phyloP scores from a whole-genome alignment of 2,888 invertebrate species.

The Drosophila monieri region DNA sequence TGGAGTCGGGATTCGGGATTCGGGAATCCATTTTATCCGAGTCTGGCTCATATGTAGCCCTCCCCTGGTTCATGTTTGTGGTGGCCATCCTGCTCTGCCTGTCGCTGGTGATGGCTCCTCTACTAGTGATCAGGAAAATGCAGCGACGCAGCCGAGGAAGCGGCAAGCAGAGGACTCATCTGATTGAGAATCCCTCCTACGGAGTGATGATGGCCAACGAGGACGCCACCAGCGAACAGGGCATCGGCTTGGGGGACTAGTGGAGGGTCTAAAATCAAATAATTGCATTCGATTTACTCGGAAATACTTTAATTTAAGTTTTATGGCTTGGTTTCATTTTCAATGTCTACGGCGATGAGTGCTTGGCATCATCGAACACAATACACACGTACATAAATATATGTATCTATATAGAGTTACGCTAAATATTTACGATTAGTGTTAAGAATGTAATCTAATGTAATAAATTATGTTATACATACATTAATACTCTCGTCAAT shows the following conservation, averaged over 20 bases:
- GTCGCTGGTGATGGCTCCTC: slow-evolving; percentile 59
- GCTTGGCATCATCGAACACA: slow-evolving; percentile 65
- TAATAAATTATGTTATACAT: slow-evolving; percentile 49
- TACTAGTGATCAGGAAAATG: slow-evolving; percentile 69
- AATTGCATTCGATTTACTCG: slow-evolving; percentile 8
- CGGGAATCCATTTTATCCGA: background rate
- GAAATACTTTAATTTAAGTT: slow-evolving; percentile 64
- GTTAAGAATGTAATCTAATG: slow-evolving; percentile 38
- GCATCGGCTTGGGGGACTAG: slow-evolving; percentile 53
- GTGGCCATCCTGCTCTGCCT: slow-evolving; percentile 68
- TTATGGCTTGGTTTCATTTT: slow-evolving; percentile 67
- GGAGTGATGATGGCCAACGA: slow-evolving; percentile 68
- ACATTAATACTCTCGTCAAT: slow-evolving; percentile 37
- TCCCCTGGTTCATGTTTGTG: slow-evolving; percentile 60
- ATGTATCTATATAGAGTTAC: slow-evolving; percentile 43
- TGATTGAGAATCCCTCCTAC: slow-evolving; percentile 80
- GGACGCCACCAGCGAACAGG: slow-evolving; percentile 54
- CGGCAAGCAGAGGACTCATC: slow-evolving; percentile 72
- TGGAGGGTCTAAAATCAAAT: background rate
- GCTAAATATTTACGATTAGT: slow-evolving; percentile 38
- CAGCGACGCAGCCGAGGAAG: slow-evolving; percentile 53
- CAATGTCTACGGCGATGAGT: slow-evolving; percentile 45
- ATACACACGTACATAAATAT: slow-evolving; percentile 58
- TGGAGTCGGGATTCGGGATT: background rate
- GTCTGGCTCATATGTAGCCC: slow-evolving; percentile 7